Evolutionary conservation across 2,888 invertebrate species (phyloP).

Genomic region (Hemaris fuciformis): DNA sequence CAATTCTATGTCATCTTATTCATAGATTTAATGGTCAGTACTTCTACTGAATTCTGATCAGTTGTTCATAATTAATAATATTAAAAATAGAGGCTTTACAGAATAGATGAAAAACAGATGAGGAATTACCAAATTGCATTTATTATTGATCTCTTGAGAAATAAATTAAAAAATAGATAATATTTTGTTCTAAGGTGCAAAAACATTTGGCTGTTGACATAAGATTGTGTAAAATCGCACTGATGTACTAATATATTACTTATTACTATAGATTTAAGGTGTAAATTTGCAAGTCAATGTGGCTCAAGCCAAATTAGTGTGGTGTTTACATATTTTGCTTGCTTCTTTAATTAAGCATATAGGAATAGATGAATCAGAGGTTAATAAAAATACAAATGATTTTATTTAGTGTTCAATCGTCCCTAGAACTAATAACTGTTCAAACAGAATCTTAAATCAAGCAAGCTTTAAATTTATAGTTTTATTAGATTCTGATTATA

Average conservation of each 20-base stretch:
- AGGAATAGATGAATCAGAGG: too few relatives aligned
- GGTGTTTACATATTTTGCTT: neutral
- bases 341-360: too few relatives aligned
- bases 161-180: neutral
- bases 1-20: too few relatives aligned
- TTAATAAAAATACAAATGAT: neutral
- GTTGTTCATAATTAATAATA: too few relatives aligned
- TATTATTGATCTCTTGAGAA: neutral
- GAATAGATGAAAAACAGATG: neutral
- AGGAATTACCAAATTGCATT: neutral
- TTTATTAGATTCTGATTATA: neutral
- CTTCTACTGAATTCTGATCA: too few relatives aligned
- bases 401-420: too few relatives aligned
- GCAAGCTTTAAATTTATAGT: neutral
- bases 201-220: neutral
- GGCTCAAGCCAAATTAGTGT: neutral
- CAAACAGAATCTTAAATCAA: neutral
- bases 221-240: neutral
- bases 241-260: neutral
- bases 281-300: neutral
- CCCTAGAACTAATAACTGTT: too few relatives aligned
- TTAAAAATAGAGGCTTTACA: neutral
- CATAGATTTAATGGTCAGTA: too few relatives aligned
- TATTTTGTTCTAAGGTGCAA: neutral
- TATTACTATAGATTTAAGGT: neutral